Evolutionary conservation across 1,140 invertebrate genomes (phyloP).

Genomic region (Hyposmocoma kahamanoa): DNA sequence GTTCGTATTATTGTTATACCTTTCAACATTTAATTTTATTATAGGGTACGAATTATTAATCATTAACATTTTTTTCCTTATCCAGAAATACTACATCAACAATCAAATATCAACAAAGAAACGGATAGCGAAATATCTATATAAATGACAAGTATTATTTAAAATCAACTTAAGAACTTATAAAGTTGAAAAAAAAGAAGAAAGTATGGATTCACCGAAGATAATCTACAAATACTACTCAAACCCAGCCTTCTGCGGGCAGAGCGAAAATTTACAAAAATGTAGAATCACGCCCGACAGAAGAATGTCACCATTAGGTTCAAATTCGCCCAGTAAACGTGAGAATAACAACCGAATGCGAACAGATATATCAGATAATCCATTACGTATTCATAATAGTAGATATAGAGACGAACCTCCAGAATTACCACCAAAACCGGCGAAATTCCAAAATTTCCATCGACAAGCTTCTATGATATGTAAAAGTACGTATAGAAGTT

Average conservation of each 20-base stretch:
- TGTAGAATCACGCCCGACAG: slow-evolving; percentile 48
- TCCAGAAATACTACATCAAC: too few species aligned
- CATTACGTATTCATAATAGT: slow-evolving; percentile 48
- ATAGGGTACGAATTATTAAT: too few species aligned
- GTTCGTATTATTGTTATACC: too few species aligned
- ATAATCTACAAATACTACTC: slow-evolving; percentile 78
- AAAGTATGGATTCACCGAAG: slow-evolving; percentile 65
- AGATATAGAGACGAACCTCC: slow-evolving; percentile 50
- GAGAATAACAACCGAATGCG: slow-evolving; percentile 47
- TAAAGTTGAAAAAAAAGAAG: too few species aligned
- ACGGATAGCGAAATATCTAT: too few species aligned
- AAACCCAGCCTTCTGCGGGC: slow-evolving; percentile 84
- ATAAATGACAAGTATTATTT: too few species aligned
- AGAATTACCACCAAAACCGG: slow-evolving; percentile 59
- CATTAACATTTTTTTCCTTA: too few species aligned
- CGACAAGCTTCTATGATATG: slow-evolving; percentile 53
- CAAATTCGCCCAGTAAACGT: slow-evolving; percentile 49
- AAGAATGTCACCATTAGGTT: slow-evolving; percentile 57
- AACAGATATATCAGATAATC: slow-evolving; percentile 72
- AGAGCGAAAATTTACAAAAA: slow-evolving; percentile 79
- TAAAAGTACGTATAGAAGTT: slow-evolving; percentile 41
- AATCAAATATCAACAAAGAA: too few species aligned
- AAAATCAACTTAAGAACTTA: too few species aligned
- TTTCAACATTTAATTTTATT: too few species aligned
- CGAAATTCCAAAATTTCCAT: slow-evolving; percentile 50